Evolutionary conservation across 2,797 vertebrate genomes (phyloP).

Genomic region (Oreochromis mossambicus): DNA sequence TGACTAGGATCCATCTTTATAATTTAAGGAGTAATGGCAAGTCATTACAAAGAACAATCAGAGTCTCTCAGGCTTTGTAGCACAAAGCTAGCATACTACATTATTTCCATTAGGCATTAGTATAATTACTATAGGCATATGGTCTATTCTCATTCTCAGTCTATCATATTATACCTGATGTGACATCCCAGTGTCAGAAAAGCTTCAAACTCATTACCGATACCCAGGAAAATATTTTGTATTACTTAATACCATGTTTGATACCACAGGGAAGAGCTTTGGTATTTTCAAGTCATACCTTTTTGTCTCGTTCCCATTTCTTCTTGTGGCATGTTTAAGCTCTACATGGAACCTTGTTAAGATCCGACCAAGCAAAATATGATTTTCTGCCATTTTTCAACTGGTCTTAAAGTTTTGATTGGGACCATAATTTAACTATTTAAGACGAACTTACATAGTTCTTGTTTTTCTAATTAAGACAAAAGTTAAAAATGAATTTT

Average conservation of each 20-base stretch:
- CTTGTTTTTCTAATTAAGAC: neutral
- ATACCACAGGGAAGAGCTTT: neutral
- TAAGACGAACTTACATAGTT: neutral
- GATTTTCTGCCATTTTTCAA: neutral
- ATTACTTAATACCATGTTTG: neutral
- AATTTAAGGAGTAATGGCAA: conserved; percentile 14
- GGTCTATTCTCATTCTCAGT: conserved; percentile 8
- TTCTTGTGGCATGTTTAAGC: neutral
- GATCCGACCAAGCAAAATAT: neutral
- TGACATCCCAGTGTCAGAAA: neutral
- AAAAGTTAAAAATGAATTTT: neutral
- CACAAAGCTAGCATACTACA: conserved; percentile 15
- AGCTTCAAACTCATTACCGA: neutral
- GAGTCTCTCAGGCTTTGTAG: neutral
- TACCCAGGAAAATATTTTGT: neutral
- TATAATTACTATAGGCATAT: neutral
- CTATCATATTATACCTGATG: neutral
- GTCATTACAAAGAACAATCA: neutral
- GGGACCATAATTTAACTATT: neutral
- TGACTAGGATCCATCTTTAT: conserved; percentile 16
- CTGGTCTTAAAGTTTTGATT: neutral
- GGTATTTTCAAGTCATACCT: neutral
- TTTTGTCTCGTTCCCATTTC: neutral
- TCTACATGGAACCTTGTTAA: neutral
- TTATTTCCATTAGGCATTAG: conserved; percentile 8